Base-by-base conservation (phyloP, 2,888 invertebrate genomes). In the Rutpela maculata region DNA sequence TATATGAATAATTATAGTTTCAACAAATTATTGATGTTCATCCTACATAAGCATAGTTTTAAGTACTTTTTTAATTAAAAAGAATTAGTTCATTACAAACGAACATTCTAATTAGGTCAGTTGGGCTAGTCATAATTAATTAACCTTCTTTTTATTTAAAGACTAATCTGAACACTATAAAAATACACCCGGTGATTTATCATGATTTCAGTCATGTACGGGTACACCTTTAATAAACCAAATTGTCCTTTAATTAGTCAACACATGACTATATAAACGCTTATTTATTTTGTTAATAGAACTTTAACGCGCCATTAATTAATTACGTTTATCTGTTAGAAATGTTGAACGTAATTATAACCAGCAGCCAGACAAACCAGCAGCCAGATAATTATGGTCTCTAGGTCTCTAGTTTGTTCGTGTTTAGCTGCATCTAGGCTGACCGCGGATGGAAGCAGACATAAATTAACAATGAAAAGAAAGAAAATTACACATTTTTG, bases 171-270 rank as follows among this genome's bases (percentile, higher is more conserved):
- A 69, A 43, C 26, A 43, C 69, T 26, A 15, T 43, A 62, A 62
- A 69, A 69, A 69, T 69, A 69, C 69, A 18, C 59, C 57, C 15
- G 15, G 59, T 18, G 60, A 62, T 70, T 70, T 70, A 60, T 70
- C 26, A 56, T 31, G 12, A 10, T 26, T 65, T 17, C 43, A 50
- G 6, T 50, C n/a, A 50, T 50, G 38, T 43, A 65, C 18, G 43
- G 43, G 17, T 43, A 43, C 18, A 17, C 63, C 63, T 50, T 50
- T 50, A 50, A 43, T 43, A 0, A 43, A 43, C 43, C 2, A 50
- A 50, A 50, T 15, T n/a, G 50, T n/a, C 12, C n/a, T 50, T 15
- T 50, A 50, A n/a, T 15, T 50, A 50, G 6, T 17, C 2, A 3
- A 50, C n/a, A 50, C 6, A n/a, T 50, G 50, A 4, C 50, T 50